A percentile compares a stretch with the other conserved stretches of the same genome.
These are phyloP conservation scores for Gymnothorax javanicus DNA, from an alignment of 2,797 vertebrate genomes.

Conservation along the genomic window DNA sequence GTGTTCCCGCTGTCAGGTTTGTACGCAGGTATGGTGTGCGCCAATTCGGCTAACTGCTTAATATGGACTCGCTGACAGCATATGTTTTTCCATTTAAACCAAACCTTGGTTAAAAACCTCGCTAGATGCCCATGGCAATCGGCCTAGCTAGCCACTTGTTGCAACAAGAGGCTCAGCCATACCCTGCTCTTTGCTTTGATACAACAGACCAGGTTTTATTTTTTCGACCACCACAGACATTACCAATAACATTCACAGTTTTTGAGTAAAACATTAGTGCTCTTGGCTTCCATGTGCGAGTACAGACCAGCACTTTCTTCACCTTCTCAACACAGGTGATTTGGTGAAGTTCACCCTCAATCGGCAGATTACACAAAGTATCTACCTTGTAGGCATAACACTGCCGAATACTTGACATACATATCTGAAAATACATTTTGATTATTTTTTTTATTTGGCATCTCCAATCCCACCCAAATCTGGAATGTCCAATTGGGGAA, in stretches of 20 bases:
- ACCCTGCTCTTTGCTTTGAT: background rate
- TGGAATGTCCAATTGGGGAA: too few relatives aligned
- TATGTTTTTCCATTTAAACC: background rate
- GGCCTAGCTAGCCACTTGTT: background rate
- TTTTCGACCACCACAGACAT: background rate
- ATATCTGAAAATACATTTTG: background rate
- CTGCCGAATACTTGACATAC: background rate
- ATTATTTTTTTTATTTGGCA: background rate
- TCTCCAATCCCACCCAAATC: too few relatives aligned
- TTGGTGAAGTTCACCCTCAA: background rate
- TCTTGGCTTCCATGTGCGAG: background rate
- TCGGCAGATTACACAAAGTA: background rate
- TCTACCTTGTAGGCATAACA: background rate
- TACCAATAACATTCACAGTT: background rate
- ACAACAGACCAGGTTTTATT: background rate
- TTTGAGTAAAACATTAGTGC: background rate
- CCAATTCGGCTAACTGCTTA: background rate
- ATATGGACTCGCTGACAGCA: background rate
- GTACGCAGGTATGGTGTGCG: background rate
- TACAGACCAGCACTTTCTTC: too few relatives aligned
- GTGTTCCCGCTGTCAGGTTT: background rate
- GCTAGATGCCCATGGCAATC: background rate
- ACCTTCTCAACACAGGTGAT: background rate
- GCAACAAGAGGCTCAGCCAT: background rate
- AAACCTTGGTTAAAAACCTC: background rate